Percentiles rank a stretch among this genome's conserved stretches.
phyloP scores from a whole-genome alignment of 2,888 invertebrate genomes.

The Ophion costatus region DNA sequence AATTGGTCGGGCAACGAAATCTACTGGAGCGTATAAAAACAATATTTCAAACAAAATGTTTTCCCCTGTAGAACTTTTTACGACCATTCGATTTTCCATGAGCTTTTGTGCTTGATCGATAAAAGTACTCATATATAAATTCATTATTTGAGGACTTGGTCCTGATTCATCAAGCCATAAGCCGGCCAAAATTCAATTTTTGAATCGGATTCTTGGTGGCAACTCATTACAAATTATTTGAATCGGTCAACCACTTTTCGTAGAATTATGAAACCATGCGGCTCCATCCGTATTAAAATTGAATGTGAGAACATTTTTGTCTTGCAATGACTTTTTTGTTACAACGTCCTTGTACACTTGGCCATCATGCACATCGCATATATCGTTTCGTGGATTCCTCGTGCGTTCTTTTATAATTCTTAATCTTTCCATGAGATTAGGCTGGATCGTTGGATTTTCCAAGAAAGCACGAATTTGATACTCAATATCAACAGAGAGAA shows the following conservation, averaged over 20 bases:
- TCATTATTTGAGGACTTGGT: slow-evolving; percentile 44
- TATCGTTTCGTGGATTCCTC: slow-evolving; percentile 23
- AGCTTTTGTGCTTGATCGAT: slow-evolving; percentile 10
- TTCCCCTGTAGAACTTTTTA: slow-evolving; percentile 32
- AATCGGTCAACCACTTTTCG: slow-evolving; percentile 44
- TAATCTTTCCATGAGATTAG: slow-evolving; percentile 24
- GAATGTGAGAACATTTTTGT: slow-evolving; percentile 36
- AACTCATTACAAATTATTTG: slow-evolving; percentile 49
- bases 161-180: slow-evolving; percentile 30
- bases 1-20: slow-evolving; percentile 30
- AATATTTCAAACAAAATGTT: slow-evolving; percentile 23
- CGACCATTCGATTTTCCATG: slow-evolving; percentile 8
- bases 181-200: slow-evolving; percentile 44
- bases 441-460: slow-evolving; percentile 32
- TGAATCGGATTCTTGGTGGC: slow-evolving; percentile 38
- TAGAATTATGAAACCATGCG: slow-evolving; percentile 36
- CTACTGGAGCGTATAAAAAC: slow-evolving; percentile 32
- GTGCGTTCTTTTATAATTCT: slow-evolving; percentile 22
- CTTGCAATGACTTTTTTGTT: slow-evolving; percentile 14
- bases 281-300: slow-evolving; percentile 56
- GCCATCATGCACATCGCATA: slow-evolving; percentile 42
- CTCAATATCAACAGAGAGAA: slow-evolving; percentile 43
- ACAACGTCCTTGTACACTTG: slow-evolving; percentile 29
- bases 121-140: slow-evolving; percentile 35
- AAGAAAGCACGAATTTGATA: slow-evolving; percentile 52